Evolutionary conservation across 1,140 invertebrate genomes (phyloP), one percentile per base, ranked within the genome.

Genomic region (Tetraneura akinire): DNA sequence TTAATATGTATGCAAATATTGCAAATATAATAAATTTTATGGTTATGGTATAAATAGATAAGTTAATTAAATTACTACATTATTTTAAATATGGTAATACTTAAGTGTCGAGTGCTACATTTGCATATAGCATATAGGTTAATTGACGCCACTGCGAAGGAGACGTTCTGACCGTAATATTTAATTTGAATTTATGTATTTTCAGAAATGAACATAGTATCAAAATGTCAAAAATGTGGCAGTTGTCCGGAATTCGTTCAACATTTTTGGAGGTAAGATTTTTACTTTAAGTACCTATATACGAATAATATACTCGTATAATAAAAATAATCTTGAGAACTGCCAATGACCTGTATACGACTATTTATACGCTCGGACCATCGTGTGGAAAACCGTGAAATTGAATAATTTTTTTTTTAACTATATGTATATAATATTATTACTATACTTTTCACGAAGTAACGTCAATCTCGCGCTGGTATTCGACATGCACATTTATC

Each of bases 231-330:
- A 26, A 78, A 78, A 60, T 78, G 74, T 60, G 55, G 16, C 14
- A 62, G 16, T n/a, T 78, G 74, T 45, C 74, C 55, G 29, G 74
- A 78, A 47, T 78, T 78, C 37, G 32, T 57, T 78, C 74, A 78
- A 78, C 74, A 78, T 47, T 78, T 78, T 78, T 78, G 74, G 74
- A 78, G 74, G 74, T 78, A 78, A 78, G 74, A 45, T 60, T 62
- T 16, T 29, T 42, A 23, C 21, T n/a, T 60, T n/a, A n/a, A n/a
- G n/a, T n/a, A n/a, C n/a, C n/a, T n/a, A n/a, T n/a, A n/a, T n/a
- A n/a, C n/a, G n/a, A n/a, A n/a, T n/a, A n/a, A n/a, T n/a, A n/a
- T n/a, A 13, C 21, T 47, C 14, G 37, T 60, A 60, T 78, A 42
- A 23, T 57, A 32, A 42, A 71, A 23, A 60, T 57, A 78, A 60